Conservation (phyloP, 2,797 vertebrate species). For the Phoebastria nigripes region DNA sequence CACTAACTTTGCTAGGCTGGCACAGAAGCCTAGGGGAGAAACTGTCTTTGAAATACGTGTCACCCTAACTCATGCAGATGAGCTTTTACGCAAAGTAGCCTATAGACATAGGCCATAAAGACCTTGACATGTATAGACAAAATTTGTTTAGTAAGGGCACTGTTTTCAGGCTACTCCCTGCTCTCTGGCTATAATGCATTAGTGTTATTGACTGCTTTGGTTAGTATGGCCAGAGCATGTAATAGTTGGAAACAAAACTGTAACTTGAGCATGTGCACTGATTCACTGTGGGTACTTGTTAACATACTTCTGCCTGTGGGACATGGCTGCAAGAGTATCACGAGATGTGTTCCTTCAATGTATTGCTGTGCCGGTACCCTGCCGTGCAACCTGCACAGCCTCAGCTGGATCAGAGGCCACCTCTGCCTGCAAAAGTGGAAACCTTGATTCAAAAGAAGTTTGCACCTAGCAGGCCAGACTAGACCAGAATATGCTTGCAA, state of each 20-base stretch:
- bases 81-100: neutral
- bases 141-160: neutral
- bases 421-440: neutral
- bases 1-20: neutral
- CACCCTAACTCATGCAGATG: neutral
- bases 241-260: neutral
- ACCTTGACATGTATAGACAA: neutral
- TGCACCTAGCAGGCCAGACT: neutral
- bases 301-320: neutral
- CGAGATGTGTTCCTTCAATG: fast-evolving
- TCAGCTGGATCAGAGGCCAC: fast-evolving
- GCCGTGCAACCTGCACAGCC: fast-evolving
- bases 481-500: neutral
- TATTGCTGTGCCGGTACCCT: fast-evolving
- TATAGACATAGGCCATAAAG: neutral
- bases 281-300: neutral
- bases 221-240: neutral
- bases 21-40: neutral
- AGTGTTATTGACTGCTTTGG: neutral
- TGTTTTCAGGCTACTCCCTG: neutral
- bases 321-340: neutral
- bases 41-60: fast-evolving
- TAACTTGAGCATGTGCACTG: neutral
- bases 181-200: neutral
- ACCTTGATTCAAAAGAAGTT: neutral